Evolutionary conservation across 2,888 invertebrate genomes (phyloP), one percentile per base, ranked within the genome.

Genomic region (Zaprionus bogoriensis): DNA sequence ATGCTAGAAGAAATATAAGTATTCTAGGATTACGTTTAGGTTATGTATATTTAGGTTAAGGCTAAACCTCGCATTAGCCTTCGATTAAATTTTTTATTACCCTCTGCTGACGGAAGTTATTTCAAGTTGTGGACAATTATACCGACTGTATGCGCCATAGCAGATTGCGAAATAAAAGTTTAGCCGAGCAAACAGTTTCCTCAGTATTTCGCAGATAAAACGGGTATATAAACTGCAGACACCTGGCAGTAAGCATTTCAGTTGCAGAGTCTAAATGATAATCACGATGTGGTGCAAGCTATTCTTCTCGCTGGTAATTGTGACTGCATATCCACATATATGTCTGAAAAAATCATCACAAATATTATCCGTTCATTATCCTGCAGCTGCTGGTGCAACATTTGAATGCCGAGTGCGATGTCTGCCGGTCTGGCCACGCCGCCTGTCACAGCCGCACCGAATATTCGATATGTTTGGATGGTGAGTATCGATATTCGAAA

Each of bases 401-500:
- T 23, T 28, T 67, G 9, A 20, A 32, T 10, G 77, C 70, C 14
- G 32, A 25, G 2, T 80, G 79, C 50, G 60, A 83, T 57, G 69
- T 76, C 17, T 80, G 79, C 7, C 74, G 65, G 17, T 14, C 17
- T 5, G 55, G 46, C 12, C 58, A 32, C 2, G 63, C 51, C 19
- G 87, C 84, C 7, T 80, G 87, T 17, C 87, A 66, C 10, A 74
- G 41, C 30, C 58, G 62, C 12, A 74, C 61, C 4, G 66, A 45
- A 4, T 80, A 59, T 48, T 86, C 79, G 6, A 50, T 83, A 27
- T 80, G 79, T 38, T n/a, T 51, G 0, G 1, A 38, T 7, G 74
- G 77, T 77, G 0, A 42, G 22, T 32, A 50, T 28, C 2, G 4
- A 6, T 6, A 27, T 36, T 23, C 14, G 9, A 22, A 22, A 10